A percentile compares a stretch with the other conserved stretches of the same genome.
phyloP scores from a whole-genome alignment of 2,113 vertebrate species.

The Erythrocercus mccallii region DNA sequence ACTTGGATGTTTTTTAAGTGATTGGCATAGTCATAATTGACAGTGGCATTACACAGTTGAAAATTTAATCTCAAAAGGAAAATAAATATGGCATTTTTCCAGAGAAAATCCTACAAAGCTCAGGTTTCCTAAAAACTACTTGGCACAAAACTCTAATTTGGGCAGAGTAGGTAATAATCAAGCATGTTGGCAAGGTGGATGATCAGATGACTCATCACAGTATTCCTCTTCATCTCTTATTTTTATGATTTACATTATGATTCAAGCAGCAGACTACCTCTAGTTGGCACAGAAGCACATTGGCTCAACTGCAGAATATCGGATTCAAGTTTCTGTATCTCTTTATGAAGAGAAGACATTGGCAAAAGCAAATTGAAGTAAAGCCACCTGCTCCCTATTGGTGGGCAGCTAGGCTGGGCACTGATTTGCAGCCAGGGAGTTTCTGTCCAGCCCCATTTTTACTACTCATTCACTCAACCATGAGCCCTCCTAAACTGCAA shows the following conservation, averaged over 20 bases:
- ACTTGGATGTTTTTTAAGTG: neutral
- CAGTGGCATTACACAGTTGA: neutral
- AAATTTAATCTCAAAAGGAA: neutral
- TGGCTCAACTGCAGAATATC: neutral
- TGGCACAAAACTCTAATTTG: neutral
- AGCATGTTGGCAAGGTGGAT: neutral
- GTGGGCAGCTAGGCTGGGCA: neutral
- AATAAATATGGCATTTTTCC: neutral
- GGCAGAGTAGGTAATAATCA: neutral
- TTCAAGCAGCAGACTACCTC: neutral
- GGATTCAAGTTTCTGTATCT: neutral
- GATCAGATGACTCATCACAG: neutral
- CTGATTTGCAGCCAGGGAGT: neutral
- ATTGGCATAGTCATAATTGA: fast-evolving
- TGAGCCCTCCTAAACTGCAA: neutral
- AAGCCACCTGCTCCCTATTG: neutral
- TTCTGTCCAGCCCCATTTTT: neutral
- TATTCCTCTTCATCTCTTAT: neutral
- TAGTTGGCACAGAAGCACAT: neutral
- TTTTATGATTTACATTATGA: neutral
- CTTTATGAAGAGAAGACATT: neutral
- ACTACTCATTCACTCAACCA: neutral
- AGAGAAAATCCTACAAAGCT: neutral
- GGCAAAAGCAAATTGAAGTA: neutral
- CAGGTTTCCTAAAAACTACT: neutral